A percentile compares a stretch with the other conserved stretches of the same genome.
Evolutionary conservation across 2,888 invertebrate genomes (phyloP).

Genomic region (Mythimna vitellina): DNA sequence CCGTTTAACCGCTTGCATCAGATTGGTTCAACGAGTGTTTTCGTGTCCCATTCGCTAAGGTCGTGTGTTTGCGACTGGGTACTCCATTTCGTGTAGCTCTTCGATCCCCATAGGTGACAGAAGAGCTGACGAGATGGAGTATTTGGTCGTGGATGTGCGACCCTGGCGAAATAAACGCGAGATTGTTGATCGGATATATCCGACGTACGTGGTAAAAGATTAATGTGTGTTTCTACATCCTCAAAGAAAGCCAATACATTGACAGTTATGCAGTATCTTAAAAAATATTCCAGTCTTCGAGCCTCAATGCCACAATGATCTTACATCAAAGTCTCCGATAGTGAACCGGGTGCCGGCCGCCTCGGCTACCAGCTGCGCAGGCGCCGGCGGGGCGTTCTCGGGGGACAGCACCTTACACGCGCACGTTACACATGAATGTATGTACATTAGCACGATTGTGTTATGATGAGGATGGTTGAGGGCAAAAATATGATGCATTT

Average conservation of each 20-base stretch:
- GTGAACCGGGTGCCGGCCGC: slow-evolving; percentile 91
- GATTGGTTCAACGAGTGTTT: too few species aligned
- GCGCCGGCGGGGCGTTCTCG: slow-evolving; percentile 89
- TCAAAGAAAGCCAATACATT: not conserved
- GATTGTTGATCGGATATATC: too few species aligned
- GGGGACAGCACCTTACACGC: slow-evolving; percentile 90
- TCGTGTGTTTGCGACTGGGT: too few species aligned
- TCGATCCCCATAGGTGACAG: too few species aligned
- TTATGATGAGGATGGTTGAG: not conserved
- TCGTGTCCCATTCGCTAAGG: too few species aligned
- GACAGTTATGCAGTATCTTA: not conserved
- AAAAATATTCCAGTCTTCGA: slow-evolving; percentile 20
- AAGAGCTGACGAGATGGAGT: too few species aligned
- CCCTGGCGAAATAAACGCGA: too few species aligned
- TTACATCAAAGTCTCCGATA: slow-evolving; percentile 95
- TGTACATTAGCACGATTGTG: slow-evolving; percentile 57
- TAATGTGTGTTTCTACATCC: too few species aligned
- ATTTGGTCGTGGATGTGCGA: too few species aligned
- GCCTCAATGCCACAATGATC: slow-evolving; percentile 65
- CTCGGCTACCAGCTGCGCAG: slow-evolving; percentile 90
- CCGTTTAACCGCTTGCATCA: too few species aligned
- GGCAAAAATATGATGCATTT: slow-evolving; percentile 3
- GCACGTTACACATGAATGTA: slow-evolving; percentile 65
- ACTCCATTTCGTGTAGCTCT: too few species aligned
- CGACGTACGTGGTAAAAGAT: too few species aligned